Conservation (phyloP, 2,797 vertebrate species). For the Lepidocolaptes lacrymiger region DNA sequence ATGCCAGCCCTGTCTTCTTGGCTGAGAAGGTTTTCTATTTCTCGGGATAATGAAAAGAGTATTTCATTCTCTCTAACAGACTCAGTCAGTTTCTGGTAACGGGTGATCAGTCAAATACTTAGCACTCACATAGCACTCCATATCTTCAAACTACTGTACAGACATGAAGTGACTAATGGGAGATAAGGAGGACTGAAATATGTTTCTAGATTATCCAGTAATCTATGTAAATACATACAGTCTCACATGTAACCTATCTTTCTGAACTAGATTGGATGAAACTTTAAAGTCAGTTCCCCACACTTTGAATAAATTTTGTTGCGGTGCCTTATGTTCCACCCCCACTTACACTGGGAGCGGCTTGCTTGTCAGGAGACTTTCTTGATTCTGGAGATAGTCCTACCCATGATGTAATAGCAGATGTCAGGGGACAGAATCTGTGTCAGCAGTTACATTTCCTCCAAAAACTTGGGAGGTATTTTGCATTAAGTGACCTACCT, state of each 20-base stretch:
- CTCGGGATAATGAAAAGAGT: background rate
- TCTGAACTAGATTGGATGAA: background rate
- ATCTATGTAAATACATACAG: background rate
- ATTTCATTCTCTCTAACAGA: background rate
- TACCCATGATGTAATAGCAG: background rate
- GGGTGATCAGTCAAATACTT: background rate
- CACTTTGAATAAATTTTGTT: background rate
- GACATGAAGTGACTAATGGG: background rate
- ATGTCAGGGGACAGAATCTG: background rate
- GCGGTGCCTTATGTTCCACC: background rate
- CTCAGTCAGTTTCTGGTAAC: background rate
- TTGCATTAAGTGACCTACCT: background rate
- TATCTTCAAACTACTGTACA: background rate
- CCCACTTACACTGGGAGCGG: background rate
- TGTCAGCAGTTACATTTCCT: constrained; percentile 14
- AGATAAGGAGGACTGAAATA: background rate
- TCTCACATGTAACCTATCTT: background rate
- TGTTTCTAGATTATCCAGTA: background rate
- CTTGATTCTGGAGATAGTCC: background rate
- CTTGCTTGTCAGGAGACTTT: background rate
- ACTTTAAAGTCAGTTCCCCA: background rate
- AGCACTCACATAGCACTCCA: background rate
- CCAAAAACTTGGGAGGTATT: background rate
- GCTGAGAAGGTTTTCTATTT: background rate
- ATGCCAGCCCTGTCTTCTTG: background rate